phyloP scores from a whole-genome alignment of 2,113 vertebrate genomes.

The Myrmecobius fasciatus region DNA sequence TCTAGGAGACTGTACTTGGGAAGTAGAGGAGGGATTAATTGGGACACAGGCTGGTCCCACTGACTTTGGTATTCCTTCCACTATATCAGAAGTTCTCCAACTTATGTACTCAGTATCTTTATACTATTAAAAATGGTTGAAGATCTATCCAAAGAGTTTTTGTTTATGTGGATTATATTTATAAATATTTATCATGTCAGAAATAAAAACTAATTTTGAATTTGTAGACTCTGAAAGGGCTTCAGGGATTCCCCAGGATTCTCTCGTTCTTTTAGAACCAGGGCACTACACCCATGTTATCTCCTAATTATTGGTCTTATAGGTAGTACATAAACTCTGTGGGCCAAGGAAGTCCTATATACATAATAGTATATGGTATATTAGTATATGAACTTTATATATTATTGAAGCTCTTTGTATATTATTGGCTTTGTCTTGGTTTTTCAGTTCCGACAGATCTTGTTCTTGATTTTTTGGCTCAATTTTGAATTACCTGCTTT shows the following conservation, averaged over 20 bases:
- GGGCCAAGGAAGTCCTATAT: neutral
- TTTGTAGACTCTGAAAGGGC: too few relatives aligned
- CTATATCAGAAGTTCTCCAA: neutral
- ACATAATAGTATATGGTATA: too few relatives aligned
- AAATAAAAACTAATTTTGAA: too few relatives aligned
- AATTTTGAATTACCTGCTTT: neutral
- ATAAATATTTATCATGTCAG: too few relatives aligned
- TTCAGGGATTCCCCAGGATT: too few relatives aligned
- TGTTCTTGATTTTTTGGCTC: slow-evolving; percentile 1
- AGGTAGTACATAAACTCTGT: neutral
- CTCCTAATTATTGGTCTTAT: too few relatives aligned
- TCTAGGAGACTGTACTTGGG: neutral
- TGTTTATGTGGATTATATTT: too few relatives aligned
- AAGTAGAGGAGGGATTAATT: neutral
- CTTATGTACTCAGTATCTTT: too few relatives aligned
- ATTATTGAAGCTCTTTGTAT: neutral
- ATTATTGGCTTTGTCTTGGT: neutral
- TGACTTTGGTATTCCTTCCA: neutral
- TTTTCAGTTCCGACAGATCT: neutral
- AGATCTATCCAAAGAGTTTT: too few relatives aligned
- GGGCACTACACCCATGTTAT: too few relatives aligned
- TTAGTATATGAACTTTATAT: neutral
- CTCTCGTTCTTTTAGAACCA: too few relatives aligned
- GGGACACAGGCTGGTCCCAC: neutral
- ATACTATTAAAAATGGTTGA: too few relatives aligned